Percentiles rank a stretch among this genome's conserved stretches.
Conservation (phyloP, 2,113 vertebrate species). For the Prunella himalayana region DNA sequence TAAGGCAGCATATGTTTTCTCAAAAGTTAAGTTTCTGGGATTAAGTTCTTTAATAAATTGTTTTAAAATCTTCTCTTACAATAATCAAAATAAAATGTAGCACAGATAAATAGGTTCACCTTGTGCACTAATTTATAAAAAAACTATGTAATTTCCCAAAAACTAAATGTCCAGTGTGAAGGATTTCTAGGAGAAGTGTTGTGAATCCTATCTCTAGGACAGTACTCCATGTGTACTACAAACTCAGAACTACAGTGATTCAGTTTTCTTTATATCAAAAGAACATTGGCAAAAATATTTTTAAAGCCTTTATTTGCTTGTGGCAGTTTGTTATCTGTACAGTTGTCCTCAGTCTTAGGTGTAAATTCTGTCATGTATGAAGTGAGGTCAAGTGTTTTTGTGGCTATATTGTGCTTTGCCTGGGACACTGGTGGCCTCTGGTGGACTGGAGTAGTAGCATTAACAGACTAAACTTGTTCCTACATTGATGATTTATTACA, state of each 20-base stretch:
- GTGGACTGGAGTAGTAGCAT: conserved; percentile 3
- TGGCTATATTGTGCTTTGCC: not conserved
- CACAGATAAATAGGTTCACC: not conserved
- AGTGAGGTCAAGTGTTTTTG: not conserved
- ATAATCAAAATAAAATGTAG: not conserved
- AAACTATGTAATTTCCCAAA: not conserved
- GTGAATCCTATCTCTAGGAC: not conserved
- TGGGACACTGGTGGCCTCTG: conserved; percentile 38
- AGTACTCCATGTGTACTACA: not conserved
- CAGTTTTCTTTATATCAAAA: not conserved
- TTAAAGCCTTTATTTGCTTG: not conserved
- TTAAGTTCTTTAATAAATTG: not conserved
- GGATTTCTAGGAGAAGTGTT: not conserved
- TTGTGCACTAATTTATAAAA: not conserved
- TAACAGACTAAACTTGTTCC: not conserved
- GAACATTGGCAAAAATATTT: not conserved
- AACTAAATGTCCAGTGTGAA: not conserved
- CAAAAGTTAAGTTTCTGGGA: not conserved
- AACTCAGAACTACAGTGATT: not conserved
- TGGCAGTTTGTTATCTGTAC: not conserved
- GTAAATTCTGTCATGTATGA: not conserved
- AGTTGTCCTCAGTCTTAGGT: not conserved
- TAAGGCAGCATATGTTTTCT: not conserved
- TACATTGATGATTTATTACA: not conserved
- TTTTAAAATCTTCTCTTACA: not conserved